Evolutionary conservation across 2,888 invertebrate genomes (phyloP), one percentile per base, ranked within the genome.

Genomic region (Andrena flavipes): DNA sequence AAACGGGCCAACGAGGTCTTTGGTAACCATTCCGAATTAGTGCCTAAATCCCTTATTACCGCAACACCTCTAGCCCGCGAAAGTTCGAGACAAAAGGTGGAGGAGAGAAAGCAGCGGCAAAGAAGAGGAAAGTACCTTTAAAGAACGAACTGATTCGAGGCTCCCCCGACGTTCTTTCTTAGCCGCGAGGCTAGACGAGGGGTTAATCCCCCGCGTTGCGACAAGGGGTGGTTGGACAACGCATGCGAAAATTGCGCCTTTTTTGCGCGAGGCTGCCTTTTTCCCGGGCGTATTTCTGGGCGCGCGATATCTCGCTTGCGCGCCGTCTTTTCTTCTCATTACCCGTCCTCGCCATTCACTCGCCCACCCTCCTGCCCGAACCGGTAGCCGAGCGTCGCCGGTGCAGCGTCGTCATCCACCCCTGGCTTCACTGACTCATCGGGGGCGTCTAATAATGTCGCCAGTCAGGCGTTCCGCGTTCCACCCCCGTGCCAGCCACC

Each of bases 371-470:
- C 42, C 49, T 7, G 7, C 42, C 23, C 10, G 7, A 23, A 29
- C 35, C 67, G 62, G 69, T 68, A 71, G 69, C 49, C 13, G 69
- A 77, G 49, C 74, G 64, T 65, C 75, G 77, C 67, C 74, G 51
- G 33, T 77, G 60, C 70, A 70, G 63, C 80, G 80, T 69, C 82
- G 76, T 84, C 85, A 81, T 87, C 83, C 82, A 78, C 82, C 85
- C 87, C 87, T 87, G 78, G 84, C 85, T 80, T 88, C 84, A 90
- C 91, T 90, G 90, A 89, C 92, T 93, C 92, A 92, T 91, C 90
- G 92, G 92, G 93, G 93, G 93, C 93, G 93, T 93, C 93, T 93
- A 93, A 94, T 93, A 93, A 94, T 93, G 94, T 94, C 94, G 93
- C 93, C 94, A 93, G 92, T 91, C 92, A 93, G 92, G 92, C 93